Base-by-base conservation (phyloP, 2,888 invertebrate species). In the Drosophila colorata region DNA sequence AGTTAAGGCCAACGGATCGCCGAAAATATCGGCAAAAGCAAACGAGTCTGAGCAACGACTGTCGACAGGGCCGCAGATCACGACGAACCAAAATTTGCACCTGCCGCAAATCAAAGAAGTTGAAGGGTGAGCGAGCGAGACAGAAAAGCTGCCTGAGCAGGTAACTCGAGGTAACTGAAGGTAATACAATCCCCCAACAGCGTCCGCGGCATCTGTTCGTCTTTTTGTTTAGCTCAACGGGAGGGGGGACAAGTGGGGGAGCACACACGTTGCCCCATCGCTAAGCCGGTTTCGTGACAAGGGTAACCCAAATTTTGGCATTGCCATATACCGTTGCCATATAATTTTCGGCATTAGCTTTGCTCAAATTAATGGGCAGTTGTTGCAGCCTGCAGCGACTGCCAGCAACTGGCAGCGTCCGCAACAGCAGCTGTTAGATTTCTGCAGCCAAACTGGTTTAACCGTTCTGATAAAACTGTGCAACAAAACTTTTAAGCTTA, bases 21-120 rank as follows among this genome's bases (percentile, higher is more conserved):
- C 61, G 57, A 69, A 70, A 55, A 49, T 38, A 44, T 44, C 16
- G 37, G 37, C 14, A 49, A 43, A 56, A n/a, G 35, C 38, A 38
- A 53, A 47, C 44, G 40, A 49, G 55, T 59, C 53, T n/a, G 51
- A 28, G 35, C 8, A 37, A 51, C 56, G 46, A 65, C 55, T 57
- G 60, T 41, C 56, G 69, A 69, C 74, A 43, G 59, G 20, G 28
- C 33, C 64, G 16, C 69, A 38, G 74, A 55, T 70, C 69, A 63
- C 49, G 69, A 69, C 64, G 51, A 56, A 40, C 59, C 49, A 69
- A 65, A 78, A 55, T 73, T 87, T 86, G 86, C 86, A 87, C 86
- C 86, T 87, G 86, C 81, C 79, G 68, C 87, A 87, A 85, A 85
- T 85, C 85, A 85, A 85, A 85, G 80, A 68, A 23, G n/a, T 28